phyloP scores from a whole-genome alignment of 2,797 vertebrate genomes.

The Phataginus tetradactyla region DNA sequence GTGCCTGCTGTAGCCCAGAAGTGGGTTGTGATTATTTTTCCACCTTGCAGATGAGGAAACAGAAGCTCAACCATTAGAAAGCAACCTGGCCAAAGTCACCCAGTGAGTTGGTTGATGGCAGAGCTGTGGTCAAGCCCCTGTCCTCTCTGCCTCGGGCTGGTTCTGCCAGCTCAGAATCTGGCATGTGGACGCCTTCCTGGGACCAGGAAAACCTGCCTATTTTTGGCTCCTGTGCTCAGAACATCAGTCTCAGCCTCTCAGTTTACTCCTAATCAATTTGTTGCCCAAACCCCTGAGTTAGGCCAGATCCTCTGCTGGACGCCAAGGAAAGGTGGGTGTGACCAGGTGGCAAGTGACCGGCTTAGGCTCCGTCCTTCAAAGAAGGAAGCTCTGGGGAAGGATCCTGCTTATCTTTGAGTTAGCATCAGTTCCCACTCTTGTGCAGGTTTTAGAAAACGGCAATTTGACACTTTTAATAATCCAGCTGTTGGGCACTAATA shows the following conservation, averaged over 20 bases:
- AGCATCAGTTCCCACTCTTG: background rate
- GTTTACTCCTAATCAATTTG: background rate
- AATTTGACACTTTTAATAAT: background rate
- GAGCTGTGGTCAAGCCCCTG: background rate
- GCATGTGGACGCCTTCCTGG: background rate
- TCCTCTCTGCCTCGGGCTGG: background rate
- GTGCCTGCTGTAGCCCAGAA: no score
- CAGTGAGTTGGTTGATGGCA: background rate
- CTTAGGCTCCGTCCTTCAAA: background rate
- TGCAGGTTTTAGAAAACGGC: background rate
- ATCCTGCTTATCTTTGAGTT: background rate
- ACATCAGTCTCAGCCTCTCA: background rate
- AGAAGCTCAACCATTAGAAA: background rate
- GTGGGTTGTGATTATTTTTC: background rate
- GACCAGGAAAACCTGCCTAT: background rate
- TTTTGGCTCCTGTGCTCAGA: background rate
- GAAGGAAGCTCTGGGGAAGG: background rate
- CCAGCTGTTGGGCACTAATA: background rate
- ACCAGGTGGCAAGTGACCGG: fast-evolving
- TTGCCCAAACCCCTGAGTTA: background rate
- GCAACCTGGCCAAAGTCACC: background rate
- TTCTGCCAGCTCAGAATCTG: background rate
- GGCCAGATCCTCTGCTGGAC: background rate
- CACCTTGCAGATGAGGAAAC: background rate
- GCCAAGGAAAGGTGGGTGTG: background rate